Conservation (phyloP, 2,113 vertebrate species). For the Macquaria australasica region DNA sequence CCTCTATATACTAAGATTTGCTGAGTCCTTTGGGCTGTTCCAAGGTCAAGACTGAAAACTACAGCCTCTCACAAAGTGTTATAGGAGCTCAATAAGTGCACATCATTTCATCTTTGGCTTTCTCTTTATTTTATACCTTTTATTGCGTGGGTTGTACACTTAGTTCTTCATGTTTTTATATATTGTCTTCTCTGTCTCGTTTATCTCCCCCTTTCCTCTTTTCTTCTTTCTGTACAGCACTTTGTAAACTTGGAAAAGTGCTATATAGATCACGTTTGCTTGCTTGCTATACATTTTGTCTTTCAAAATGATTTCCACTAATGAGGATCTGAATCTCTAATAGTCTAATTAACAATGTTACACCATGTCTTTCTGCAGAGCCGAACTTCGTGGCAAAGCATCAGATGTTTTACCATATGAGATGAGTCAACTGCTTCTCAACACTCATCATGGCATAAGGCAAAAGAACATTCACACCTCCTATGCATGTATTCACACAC, state of each 20-base stretch:
- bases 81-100: no score
- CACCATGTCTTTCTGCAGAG: neutral
- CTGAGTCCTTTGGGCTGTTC: neutral
- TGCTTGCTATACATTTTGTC: neutral
- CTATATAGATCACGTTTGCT: neutral
- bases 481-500: neutral
- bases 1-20: neutral
- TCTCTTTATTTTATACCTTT: neutral
- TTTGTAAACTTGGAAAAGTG: neutral
- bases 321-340: constrained; percentile 11
- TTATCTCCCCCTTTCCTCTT: neutral
- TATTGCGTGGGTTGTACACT: no score
- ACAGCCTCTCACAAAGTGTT: neutral
- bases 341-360: neutral
- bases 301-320: neutral
- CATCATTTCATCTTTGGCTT: no score
- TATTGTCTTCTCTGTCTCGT: neutral
- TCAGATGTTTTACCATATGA: constrained; percentile 41
- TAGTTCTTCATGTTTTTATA: neutral
- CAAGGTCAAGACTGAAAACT: constrained; percentile 2
- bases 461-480: constrained; percentile 60
- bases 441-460: constrained; percentile 49
- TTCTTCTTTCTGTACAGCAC: neutral
- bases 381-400: neutral
- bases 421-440: constrained; percentile 24